phyloP scores from a whole-genome alignment of 2,797 vertebrate species.

The Acrocephalus scirpaceus region DNA sequence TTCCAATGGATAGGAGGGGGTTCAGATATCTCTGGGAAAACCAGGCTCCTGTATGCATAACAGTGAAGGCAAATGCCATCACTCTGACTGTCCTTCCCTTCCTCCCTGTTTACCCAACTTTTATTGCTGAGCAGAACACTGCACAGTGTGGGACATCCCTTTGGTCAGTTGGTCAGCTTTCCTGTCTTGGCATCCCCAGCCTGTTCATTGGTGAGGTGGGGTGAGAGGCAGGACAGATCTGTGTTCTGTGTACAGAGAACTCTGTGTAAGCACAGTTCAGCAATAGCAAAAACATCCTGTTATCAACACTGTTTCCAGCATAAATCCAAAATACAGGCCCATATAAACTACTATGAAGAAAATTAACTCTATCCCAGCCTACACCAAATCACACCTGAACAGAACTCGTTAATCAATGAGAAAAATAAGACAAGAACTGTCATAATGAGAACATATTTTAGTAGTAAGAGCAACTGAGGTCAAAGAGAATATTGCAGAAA shows the following conservation, averaged over 20 bases:
- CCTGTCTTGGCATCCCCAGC: not conserved
- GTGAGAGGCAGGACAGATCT: not conserved
- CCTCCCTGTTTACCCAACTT: not conserved
- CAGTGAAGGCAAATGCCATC: not conserved
- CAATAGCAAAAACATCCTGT: not conserved
- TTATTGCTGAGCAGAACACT: not conserved
- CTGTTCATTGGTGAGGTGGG: not conserved
- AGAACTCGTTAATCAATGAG: not conserved
- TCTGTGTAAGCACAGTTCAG: not conserved
- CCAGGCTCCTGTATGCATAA: rapidly evolving
- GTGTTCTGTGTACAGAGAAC: not conserved
- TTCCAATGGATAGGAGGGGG: not conserved
- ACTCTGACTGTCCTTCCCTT: not conserved
- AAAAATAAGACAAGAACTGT: not conserved
- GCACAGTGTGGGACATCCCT: not conserved
- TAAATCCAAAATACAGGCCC: not conserved
- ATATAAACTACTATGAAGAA: not conserved
- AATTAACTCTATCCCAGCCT: not conserved
- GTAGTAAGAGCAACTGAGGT: not conserved
- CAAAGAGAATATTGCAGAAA: not conserved
- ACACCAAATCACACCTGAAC: not conserved
- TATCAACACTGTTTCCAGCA: not conserved
- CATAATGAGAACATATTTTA: not conserved
- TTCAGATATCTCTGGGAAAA: not conserved
- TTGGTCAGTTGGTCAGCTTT: not conserved